These are phyloP conservation scores for Drosophila suzukii DNA, from an alignment of 1,140 invertebrate genomes.

Conservation along the genomic window DNA sequence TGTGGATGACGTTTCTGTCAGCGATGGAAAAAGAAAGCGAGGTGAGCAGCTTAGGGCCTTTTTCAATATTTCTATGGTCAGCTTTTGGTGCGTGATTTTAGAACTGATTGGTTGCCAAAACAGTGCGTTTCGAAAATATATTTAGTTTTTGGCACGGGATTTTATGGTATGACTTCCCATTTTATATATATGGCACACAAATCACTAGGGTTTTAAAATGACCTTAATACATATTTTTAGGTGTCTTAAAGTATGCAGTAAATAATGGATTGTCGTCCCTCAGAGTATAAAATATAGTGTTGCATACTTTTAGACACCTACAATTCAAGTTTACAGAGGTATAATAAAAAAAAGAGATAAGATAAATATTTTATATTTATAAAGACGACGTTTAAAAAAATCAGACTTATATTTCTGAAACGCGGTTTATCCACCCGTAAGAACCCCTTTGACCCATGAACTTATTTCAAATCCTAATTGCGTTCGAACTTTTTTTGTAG, in stretches of 20 bases:
- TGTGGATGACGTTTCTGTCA: constrained; percentile 39
- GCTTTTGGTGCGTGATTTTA: constrained; percentile 57
- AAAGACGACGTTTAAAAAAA: no score
- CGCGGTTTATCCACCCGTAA: background rate
- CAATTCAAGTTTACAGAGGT: no score
- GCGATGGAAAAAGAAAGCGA: constrained; percentile 12
- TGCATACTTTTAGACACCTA: no score
- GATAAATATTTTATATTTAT: no score
- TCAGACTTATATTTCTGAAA: background rate
- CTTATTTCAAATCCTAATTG: constrained; percentile 20
- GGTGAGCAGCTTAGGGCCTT: constrained; percentile 57
- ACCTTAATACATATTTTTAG: no score
- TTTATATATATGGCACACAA: no score
- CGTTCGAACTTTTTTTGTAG: background rate
- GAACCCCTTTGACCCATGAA: constrained; percentile 50
- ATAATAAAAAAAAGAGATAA: no score
- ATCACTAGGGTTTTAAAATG: no score
- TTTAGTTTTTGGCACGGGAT: background rate
- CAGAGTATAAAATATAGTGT: no score
- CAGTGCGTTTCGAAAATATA: background rate
- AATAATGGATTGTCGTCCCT: no score
- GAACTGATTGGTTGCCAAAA: constrained; percentile 44
- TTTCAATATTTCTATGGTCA: constrained; percentile 44
- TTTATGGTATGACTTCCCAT: background rate
- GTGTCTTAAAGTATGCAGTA: no score